Evolutionary conservation across 1,140 invertebrate genomes (phyloP).

Genomic region (Diorhabda sublineata): DNA sequence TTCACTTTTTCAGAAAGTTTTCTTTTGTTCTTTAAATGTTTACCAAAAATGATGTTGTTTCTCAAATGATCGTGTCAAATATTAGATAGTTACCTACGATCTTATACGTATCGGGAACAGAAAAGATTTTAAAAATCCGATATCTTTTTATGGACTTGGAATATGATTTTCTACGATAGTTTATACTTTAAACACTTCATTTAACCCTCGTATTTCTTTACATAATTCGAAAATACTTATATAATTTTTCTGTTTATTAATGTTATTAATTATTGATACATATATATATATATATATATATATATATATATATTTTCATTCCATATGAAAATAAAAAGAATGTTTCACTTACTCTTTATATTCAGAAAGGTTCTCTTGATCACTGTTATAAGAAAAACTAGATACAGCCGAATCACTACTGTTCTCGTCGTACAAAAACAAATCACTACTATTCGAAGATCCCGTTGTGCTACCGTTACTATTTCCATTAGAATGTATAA

Average conservation of each 20-base stretch:
- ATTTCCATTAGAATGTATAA: slow-evolving; percentile 40
- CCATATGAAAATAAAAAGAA: slow-evolving; percentile 4
- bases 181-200: no score
- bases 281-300: background rate
- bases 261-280: background rate
- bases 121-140: no score
- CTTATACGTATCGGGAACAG: no score
- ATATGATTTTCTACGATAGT: no score
- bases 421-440: slow-evolving; percentile 53
- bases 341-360: slow-evolving; percentile 43
- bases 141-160: no score
- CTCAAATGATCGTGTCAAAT: no score
- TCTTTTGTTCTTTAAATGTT: no score
- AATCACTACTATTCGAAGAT: slow-evolving; percentile 46
- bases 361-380: slow-evolving; percentile 54
- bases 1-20: no score
- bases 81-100: no score
- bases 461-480: slow-evolving; percentile 41
- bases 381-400: slow-evolving; percentile 53
- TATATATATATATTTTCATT: background rate
- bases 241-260: background rate
- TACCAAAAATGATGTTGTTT: no score
- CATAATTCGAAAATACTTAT: no score
- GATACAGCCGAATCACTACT: slow-evolving; percentile 53
- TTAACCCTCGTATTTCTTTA: no score